Base-by-base conservation (phyloP, 2,797 vertebrate species). In the Apodemus agrarius region DNA sequence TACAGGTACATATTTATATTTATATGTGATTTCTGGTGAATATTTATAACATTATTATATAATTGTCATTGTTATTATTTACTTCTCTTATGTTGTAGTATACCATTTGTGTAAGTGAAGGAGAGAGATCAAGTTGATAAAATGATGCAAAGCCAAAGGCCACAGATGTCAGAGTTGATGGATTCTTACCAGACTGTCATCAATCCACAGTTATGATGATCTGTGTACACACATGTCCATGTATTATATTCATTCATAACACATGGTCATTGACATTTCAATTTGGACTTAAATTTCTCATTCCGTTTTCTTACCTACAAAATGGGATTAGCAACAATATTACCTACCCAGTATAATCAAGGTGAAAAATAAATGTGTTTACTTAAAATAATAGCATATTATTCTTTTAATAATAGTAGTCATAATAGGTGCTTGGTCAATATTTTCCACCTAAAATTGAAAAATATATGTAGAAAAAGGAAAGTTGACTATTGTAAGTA, bases 321-420 rank as follows among this genome's bases (percentile, higher is more conserved):
- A 97, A 74, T 93, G 22, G 6, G 22, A n/a, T 80, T 46, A 83
- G 16, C 84, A 89, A 65, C n/a, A 63, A 81, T 67, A 87, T 78
- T 90, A 37, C 13, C 46, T 90, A 24, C 37, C 49, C 91, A 14
- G 22, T 83, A 19, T 54, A 16, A 79, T 89, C 37, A 80, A 34
- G 74, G n/a, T 87, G 31, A 97, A 91, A 91, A 75, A 87, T 57
- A 37, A 94, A 78, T 86, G 0, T 61, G 6, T 87, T 96, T 22
- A 87, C 57, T 93, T 93, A 52, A 75, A 94, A 80, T 5, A 93
- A 43, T 89, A 69, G 46, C 10, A 83, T 69, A 46, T 19, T n/a
- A 69, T 69, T n/a, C 19, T 69, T 69, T 69, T 69, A 19, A 69
- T 69, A n/a, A 17, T n/a, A 17, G 34, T 69, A n/a, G n/a, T 72